Evolutionary conservation across 2,797 vertebrate species (phyloP).

Genomic region (Streptopelia turtur): DNA sequence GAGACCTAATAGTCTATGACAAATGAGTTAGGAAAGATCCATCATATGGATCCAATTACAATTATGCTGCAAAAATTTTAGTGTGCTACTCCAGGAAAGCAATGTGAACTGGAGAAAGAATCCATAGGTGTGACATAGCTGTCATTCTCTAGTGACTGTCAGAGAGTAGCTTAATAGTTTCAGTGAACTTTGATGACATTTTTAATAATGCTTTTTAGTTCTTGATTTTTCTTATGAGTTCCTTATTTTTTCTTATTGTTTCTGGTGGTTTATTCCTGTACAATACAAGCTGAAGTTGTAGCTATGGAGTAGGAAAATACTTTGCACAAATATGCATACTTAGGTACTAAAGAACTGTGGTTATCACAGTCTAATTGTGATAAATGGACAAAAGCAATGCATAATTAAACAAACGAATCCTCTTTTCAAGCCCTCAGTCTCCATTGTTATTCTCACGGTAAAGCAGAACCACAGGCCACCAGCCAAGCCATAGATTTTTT

Average conservation of each 20-base stretch:
- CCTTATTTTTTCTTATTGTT: not conserved
- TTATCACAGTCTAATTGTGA: conserved; percentile 18
- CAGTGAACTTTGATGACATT: not conserved
- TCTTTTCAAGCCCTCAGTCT: not conserved
- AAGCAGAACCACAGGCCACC: not conserved
- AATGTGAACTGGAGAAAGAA: not conserved
- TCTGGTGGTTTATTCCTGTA: not conserved
- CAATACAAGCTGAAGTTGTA: not conserved
- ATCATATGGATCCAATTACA: not conserved
- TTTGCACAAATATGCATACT: not conserved
- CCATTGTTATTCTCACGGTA: conserved; percentile 4
- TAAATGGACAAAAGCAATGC: conserved; percentile 7
- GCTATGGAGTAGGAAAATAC: not conserved
- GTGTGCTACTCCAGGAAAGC: not conserved
- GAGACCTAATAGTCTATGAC: not conserved
- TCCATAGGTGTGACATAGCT: not conserved
- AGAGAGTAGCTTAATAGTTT: not conserved
- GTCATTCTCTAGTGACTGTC: not conserved
- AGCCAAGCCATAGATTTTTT: not conserved
- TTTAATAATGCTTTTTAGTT: not conserved
- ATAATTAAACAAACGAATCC: conserved; percentile 50
- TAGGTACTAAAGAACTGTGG: not conserved
- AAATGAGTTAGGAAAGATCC: not conserved
- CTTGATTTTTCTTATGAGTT: not conserved
- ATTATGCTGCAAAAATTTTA: not conserved